Evolutionary conservation across 2,888 invertebrate genomes (phyloP), one percentile per base, ranked within the genome.

Genomic region (Prosopocoilus inquinatus): DNA sequence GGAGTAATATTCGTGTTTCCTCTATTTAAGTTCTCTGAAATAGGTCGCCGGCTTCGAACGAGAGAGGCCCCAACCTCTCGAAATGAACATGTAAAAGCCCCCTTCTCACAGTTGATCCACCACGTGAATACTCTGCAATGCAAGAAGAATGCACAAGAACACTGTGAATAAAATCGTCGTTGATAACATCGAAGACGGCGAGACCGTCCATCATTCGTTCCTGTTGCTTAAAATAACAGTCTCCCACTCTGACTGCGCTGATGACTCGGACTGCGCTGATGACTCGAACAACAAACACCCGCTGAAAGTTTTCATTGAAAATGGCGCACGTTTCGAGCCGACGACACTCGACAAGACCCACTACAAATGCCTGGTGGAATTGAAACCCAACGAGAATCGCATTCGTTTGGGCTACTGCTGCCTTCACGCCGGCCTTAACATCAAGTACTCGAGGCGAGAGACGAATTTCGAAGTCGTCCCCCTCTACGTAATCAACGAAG

Each of bases 401-500:
- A 78, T 90, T 56, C 79, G 79, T 59, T 74, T 91, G 36, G 80
- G 82, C 63, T 86, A 82, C 61, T 78, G 81, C 34, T 77, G 76
- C 45, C 75, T 79, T 41, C 77, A 79, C 57, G 75, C 78, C 62
- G 76, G 76, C 46, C 65, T 87, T 28, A 66, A 77, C 50, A 67
- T 89, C 47, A 77, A 81, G 16, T 86, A 86, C 70, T 77, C 79
- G 60, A 84, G 85, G 9, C 75, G 83, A 55, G 78, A 79, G 59
- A 84, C 84, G 3, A 80, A 83, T 68, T 77, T 85, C 48, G 78
- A 83, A 66, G 88, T 90, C 55, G 84, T 89, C 35, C 92, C 94
- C 12, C 81, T 95, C 12, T 93, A 94, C 71, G 87, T 96, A 50
- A 84, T 92, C 66, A 57, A 50, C 15, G 81, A 85, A 64, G 89